A percentile compares a stretch with the other conserved stretches of the same genome.
These are phyloP conservation scores for Tolypeutes matacus DNA, from an alignment of 2,797 vertebrate species.

Conservation along the genomic window DNA sequence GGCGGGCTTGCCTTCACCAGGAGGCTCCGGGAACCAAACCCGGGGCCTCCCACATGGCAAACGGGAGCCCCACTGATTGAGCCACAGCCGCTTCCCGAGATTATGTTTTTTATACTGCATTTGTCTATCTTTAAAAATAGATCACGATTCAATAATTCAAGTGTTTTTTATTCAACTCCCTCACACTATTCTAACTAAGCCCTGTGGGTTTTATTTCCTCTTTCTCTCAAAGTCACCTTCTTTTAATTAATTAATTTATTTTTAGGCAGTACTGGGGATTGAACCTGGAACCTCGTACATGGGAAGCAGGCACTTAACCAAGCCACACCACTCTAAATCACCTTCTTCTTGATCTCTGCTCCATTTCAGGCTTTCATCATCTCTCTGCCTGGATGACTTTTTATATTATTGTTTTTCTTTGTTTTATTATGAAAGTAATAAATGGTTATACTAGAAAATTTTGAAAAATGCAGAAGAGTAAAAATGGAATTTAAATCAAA, in stretches of 20 bases:
- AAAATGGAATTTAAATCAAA: background rate
- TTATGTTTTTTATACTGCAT: background rate
- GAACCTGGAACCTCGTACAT: no score
- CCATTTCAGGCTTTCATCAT: background rate
- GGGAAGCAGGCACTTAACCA: no score
- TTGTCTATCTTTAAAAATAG: constrained; percentile 49
- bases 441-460: background rate
- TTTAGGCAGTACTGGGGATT: no score
- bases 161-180: background rate
- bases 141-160: background rate
- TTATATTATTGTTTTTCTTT: background rate
- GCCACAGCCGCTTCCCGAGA: no score
- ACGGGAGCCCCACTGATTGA: no score
- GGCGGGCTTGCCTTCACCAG: no score
- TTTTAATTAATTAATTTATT: no score
- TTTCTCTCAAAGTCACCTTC: background rate
- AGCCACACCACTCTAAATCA: background rate
- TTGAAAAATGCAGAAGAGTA: constrained; percentile 4
- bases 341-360: background rate
- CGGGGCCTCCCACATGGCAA: no score
- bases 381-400: background rate
- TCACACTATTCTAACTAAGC: background rate
- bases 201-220: background rate
- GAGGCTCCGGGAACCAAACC: no score
- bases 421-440: background rate